Evolutionary conservation across 2,797 vertebrate species (phyloP).

Genomic region (Characodon lateralis): DNA sequence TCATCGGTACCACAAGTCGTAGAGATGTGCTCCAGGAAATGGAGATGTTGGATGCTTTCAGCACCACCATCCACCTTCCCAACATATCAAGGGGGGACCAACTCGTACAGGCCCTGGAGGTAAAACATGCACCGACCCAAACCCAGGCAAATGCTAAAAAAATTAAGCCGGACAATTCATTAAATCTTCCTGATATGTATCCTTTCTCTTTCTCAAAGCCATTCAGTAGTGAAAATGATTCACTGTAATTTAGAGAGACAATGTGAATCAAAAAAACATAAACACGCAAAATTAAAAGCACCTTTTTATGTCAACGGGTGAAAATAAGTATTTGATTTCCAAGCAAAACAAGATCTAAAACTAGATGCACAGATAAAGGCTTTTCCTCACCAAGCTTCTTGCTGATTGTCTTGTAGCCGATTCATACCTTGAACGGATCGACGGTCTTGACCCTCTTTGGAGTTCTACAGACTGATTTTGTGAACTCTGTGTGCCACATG

Average conservation of each 20-base stretch:
- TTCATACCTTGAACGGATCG: too few relatives aligned
- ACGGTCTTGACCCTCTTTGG: too few relatives aligned
- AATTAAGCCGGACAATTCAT: background rate
- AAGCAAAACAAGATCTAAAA: background rate
- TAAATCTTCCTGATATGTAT: background rate
- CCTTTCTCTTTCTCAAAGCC: background rate
- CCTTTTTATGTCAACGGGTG: background rate
- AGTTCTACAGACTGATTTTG: too few relatives aligned
- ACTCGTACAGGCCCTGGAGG: conserved; percentile 92
- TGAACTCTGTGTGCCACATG: too few relatives aligned
- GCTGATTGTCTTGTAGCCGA: background rate
- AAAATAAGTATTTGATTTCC: background rate
- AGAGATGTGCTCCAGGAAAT: conserved; percentile 96
- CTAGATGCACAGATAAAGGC: background rate
- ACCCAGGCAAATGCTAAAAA: background rate
- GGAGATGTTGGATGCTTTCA: conserved; percentile 96
- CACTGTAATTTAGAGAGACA: background rate
- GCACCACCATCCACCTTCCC: conserved; percentile 91
- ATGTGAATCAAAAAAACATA: background rate
- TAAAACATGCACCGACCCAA: conserved; percentile 10
- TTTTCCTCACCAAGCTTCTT: background rate
- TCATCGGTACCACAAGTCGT: conserved; percentile 94
- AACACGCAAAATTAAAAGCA: background rate
- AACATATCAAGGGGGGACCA: conserved; percentile 90
- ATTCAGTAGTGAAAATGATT: background rate